Conservation (phyloP, 2,888 invertebrate genomes). For the Temnothorax unifasciatus region DNA sequence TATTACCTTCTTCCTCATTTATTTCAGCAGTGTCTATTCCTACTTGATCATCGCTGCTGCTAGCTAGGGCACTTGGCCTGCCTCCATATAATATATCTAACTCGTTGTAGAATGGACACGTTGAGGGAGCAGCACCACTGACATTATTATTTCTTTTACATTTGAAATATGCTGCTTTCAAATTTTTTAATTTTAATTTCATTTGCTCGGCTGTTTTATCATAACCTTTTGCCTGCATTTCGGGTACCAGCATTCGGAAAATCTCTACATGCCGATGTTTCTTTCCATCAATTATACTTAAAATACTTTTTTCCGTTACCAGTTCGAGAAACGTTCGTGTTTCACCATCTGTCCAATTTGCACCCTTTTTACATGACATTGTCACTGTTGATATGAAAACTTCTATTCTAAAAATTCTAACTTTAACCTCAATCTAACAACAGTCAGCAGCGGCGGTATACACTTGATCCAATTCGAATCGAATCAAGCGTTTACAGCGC, state of each 20-base stretch:
- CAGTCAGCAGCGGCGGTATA: too few species aligned
- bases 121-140: slow-evolving; percentile 7
- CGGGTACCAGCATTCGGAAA: background rate
- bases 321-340: background rate
- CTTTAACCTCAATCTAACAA: too few species aligned
- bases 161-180: background rate
- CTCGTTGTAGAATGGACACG: slow-evolving; percentile 4
- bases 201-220: background rate
- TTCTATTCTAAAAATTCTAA: too few species aligned
- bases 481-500: too few species aligned
- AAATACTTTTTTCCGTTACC: background rate
- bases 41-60: background rate
- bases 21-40: background rate
- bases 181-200: background rate
- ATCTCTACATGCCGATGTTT: background rate
- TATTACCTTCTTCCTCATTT: background rate
- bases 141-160: background rate
- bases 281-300: background rate
- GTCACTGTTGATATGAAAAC: too few species aligned
- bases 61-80: background rate
- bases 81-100: slow-evolving; percentile 16
- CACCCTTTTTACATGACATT: too few species aligned
- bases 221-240: background rate
- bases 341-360: background rate
- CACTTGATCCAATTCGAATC: too few species aligned